phyloP scores from a whole-genome alignment of 2,797 vertebrate species.

The Leptoclinus maculatus region DNA sequence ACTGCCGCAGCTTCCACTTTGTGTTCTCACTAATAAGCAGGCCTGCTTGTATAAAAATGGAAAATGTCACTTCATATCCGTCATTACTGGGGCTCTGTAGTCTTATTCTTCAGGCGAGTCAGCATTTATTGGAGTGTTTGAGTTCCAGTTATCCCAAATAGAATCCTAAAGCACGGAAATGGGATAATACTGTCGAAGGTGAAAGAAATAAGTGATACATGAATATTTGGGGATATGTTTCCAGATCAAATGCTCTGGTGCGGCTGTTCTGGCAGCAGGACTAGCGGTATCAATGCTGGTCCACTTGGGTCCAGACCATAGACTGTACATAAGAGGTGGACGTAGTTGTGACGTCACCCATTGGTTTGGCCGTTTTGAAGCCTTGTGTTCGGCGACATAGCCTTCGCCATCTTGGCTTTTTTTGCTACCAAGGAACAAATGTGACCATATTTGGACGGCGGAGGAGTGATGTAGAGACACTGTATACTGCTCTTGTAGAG shows the following conservation, averaged over 20 bases:
- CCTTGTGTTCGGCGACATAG: too few species aligned
- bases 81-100: not conserved
- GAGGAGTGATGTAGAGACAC: too few species aligned
- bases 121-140: not conserved
- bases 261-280: not conserved
- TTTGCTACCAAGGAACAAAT: too few species aligned
- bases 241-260: not conserved
- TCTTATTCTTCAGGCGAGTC: not conserved
- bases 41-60: not conserved
- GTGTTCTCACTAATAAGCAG: not conserved
- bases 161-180: not conserved
- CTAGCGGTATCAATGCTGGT: not conserved
- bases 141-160: not conserved
- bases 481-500: too few species aligned
- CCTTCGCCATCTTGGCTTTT: too few species aligned
- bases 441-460: too few species aligned
- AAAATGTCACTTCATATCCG: slow-evolving; percentile 6
- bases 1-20: slow-evolving; percentile 7
- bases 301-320: too few species aligned
- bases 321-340: too few species aligned
- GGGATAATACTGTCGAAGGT: not conserved
- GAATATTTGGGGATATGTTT: not conserved
- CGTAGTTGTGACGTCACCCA: too few species aligned
- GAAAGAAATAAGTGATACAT: not conserved
- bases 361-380: too few species aligned